phyloP scores from a whole-genome alignment of 1,140 invertebrate species.

The Neodiprion lecontei region DNA sequence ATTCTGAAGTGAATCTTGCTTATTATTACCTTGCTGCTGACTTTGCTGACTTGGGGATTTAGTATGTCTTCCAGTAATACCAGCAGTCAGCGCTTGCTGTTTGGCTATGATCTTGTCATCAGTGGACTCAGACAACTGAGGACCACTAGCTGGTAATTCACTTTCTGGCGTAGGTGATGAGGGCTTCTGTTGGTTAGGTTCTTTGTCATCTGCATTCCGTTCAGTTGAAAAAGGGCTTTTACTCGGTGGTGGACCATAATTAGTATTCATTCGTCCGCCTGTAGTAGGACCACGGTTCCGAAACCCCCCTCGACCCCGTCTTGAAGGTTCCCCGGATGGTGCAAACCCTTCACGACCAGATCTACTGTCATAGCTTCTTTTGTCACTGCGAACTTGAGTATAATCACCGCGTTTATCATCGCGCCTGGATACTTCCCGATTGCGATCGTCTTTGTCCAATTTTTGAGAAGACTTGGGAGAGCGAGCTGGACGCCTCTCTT shows the following conservation, averaged over 20 bases:
- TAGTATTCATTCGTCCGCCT: constrained; percentile 69
- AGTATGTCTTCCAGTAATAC: constrained; percentile 64
- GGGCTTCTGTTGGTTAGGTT: constrained; percentile 41
- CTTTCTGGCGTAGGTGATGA: constrained; percentile 49
- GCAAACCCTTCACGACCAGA: constrained; percentile 70
- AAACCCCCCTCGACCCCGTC: constrained; percentile 67
- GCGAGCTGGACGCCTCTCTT: constrained; percentile 54
- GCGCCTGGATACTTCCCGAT: constrained; percentile 53
- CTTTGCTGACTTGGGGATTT: constrained; percentile 48
- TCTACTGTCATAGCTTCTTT: constrained; percentile 50
- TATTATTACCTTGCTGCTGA: constrained; percentile 33
- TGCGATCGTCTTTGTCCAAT: constrained; percentile 67
- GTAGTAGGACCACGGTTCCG: constrained; percentile 53
- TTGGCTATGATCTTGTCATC: constrained; percentile 75
- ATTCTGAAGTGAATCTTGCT: constrained; percentile 27
- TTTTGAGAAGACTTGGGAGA: constrained; percentile 62
- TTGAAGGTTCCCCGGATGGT: constrained; percentile 82
- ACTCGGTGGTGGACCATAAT: constrained; percentile 76
- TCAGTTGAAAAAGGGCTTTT: constrained; percentile 73
- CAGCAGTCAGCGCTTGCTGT: constrained; percentile 71
- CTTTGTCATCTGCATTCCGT: constrained; percentile 48
- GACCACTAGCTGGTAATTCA: constrained; percentile 58
- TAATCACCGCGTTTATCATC: constrained; percentile 54
- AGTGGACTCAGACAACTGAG: constrained; percentile 55
- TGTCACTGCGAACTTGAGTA: constrained; percentile 41